A percentile compares a stretch with the other conserved stretches of the same genome.
These are phyloP conservation scores for Pollenia angustigena DNA, from an alignment of 2,888 invertebrate genomes.

Conservation along the genomic window DNA sequence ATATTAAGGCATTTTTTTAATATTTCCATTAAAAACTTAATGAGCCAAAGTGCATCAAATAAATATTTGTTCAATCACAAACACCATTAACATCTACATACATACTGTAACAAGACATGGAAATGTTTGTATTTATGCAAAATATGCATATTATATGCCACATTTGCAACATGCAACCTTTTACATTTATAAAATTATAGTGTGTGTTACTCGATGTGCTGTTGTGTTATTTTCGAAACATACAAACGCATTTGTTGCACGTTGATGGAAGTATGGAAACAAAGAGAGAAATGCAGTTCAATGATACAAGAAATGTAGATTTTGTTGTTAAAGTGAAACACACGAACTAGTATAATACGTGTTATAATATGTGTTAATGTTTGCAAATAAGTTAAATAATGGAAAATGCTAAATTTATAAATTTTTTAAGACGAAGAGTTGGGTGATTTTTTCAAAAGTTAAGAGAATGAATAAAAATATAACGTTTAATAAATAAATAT, in stretches of 20 bases:
- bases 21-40: too few species aligned
- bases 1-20: too few species aligned
- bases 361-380: too few species aligned
- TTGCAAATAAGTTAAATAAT: too few species aligned
- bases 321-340: neutral
- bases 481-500: too few species aligned
- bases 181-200: neutral
- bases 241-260: neutral
- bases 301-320: constrained; percentile 8
- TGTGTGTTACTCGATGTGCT: neutral
- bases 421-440: too few species aligned
- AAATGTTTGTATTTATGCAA: neutral
- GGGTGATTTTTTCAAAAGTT: too few species aligned
- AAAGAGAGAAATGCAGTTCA: constrained; percentile 9
- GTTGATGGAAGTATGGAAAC: neutral
- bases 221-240: neutral
- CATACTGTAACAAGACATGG: constrained; percentile 1
- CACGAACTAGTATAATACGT: too few species aligned
- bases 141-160: neutral
- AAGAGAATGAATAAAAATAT: too few species aligned
- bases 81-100: neutral
- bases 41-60: neutral
- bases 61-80: neutral
- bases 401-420: too few species aligned
- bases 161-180: neutral